A percentile compares a stretch with the other conserved stretches of the same genome.
These are phyloP conservation scores for Cuniculus paca DNA, from an alignment of 2,797 vertebrate species.

Conservation along the genomic window DNA sequence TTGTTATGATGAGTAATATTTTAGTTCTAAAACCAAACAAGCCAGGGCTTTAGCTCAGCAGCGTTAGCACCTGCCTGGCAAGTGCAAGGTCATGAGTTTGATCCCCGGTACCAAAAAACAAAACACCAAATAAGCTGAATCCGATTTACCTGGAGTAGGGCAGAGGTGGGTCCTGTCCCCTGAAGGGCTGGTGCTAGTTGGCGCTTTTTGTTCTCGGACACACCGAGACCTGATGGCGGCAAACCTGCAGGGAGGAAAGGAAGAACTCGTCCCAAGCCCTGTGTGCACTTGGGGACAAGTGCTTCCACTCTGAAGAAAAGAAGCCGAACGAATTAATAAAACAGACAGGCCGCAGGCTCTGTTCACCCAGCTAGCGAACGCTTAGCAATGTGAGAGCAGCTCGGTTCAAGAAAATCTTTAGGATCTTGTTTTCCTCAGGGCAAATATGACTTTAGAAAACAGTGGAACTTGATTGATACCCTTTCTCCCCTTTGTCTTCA, in stretches of 20 bases:
- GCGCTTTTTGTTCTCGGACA: neutral
- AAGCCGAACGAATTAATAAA: neutral
- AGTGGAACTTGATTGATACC: neutral
- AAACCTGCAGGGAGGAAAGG: conserved; percentile 53
- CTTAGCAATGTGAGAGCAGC: no score
- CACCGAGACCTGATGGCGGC: neutral
- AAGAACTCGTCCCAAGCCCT: neutral
- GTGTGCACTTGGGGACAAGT: neutral
- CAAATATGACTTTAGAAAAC: conserved; percentile 1
- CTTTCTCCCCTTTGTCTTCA: neutral
- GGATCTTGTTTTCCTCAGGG: neutral
- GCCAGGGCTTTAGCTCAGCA: no score
- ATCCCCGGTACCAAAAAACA: no score
- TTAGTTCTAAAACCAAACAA: conserved; percentile 44
- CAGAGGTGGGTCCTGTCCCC: neutral
- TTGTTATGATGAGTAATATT: neutral
- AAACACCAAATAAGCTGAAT: neutral
- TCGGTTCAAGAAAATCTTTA: neutral
- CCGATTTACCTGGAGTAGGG: conserved; percentile 66
- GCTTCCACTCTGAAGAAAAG: neutral
- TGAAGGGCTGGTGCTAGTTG: neutral
- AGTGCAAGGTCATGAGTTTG: no score
- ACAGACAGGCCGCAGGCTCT: neutral
- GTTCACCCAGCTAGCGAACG: neutral
- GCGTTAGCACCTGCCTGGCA: no score